Base-by-base conservation (phyloP, 2,113 vertebrate genomes). In the Tylochromis polylepis region DNA sequence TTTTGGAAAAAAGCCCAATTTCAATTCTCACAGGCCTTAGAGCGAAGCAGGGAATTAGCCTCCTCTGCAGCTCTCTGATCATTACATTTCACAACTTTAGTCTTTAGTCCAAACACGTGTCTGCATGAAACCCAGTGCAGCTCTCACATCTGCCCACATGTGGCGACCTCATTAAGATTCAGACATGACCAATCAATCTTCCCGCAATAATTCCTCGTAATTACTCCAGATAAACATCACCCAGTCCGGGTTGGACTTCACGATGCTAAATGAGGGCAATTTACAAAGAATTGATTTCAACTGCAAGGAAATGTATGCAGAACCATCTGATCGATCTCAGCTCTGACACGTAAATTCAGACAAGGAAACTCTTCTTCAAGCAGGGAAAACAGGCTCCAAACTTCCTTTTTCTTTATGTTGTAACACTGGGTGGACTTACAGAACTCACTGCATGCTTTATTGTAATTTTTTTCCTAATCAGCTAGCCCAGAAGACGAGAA, bases 241-340 rank as follows among this genome's bases (percentile, higher is more conserved):
- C 11, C 86, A 20, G 78, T 85, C 87, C 8, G 58, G 85, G 18
- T 72, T 81, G 79, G 41, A 70, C 90, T 85, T 93, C 93, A 77
- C 55, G 38, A 78, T 95, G 94, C 86, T 95, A 93, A 96, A 96
- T 96, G 94, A 94, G 92, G 91, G 80, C 92, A 95, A 96, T 96
- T 96, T 95, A 88, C 87, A 6, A 46, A 53, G 87, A 87, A 95
- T 95, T 92, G 91, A 96, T 95, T 89, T 86, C 56, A 75, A 86
- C 84, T 84, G 78, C 20, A 70, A 84, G 85, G 79, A 87, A 94
- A 91, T 67, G 88, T 89, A 94, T 89, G 89, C 94, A 91, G 78
- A 91, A 80, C 81, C 43, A 43, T 38, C n/a, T 7, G 81, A 93
- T 93, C 87, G 82, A 92, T 85, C 62, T 80, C 31, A 60, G 41